These are phyloP conservation scores for Mormyrus proboscirostris DNA, from an alignment of 2,797 vertebrate species.

Conservation along the genomic window DNA sequence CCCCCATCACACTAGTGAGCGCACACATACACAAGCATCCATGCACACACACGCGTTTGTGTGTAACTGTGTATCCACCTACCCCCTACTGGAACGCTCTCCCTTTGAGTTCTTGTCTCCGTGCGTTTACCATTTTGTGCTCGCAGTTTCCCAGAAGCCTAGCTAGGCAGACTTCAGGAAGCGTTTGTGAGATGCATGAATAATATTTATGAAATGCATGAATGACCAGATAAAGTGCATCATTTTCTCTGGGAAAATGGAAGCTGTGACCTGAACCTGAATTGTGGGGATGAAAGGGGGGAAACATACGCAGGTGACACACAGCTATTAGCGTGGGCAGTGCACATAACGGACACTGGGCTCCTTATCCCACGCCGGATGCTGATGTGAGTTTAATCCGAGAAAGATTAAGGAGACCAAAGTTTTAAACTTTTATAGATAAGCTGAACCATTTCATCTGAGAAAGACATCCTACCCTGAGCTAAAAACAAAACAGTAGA, in stretches of 20 bases:
- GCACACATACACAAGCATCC: neutral
- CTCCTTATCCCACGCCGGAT: neutral
- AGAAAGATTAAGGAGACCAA: neutral
- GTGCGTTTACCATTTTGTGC: slow-evolving; percentile 19
- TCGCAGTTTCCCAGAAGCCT: slow-evolving; percentile 14
- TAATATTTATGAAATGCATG: slow-evolving; percentile 21
- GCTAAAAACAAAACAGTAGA: neutral
- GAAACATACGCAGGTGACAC: neutral
- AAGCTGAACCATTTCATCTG: neutral
- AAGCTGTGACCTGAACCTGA: slow-evolving; percentile 7
- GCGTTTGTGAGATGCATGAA: slow-evolving; percentile 11
- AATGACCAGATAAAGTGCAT: slow-evolving; percentile 28
- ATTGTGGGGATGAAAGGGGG: slow-evolving; percentile 7
- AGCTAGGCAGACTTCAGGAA: slow-evolving; percentile 14
- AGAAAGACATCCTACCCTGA: neutral
- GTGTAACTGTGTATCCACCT: neutral
- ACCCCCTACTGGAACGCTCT: neutral
- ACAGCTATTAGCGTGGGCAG: neutral
- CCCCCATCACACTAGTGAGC: neutral
- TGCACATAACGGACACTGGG: neutral
- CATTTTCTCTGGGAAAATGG: slow-evolving; percentile 26
- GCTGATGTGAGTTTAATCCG: slow-evolving; percentile 4
- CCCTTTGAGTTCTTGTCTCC: neutral
- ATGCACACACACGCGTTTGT: neutral
- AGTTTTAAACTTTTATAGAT: neutral